Conservation (phyloP, 2,797 vertebrate species). For the Myoxocephalus aenaeus region DNA sequence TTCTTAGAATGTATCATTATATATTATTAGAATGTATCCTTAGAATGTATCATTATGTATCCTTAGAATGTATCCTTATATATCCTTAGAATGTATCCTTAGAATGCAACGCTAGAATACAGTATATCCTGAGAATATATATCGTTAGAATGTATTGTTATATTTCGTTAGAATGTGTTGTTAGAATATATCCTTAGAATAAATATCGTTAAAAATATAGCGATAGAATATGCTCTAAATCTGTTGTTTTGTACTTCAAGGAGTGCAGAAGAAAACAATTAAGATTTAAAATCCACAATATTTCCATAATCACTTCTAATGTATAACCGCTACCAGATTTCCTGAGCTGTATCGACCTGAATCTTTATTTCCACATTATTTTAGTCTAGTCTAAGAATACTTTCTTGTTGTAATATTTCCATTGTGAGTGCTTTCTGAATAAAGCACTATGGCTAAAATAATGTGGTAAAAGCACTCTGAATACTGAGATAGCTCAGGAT, state of each 20-base stretch:
- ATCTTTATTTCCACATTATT: neutral
- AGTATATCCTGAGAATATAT: too few species aligned
- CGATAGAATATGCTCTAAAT: too few species aligned
- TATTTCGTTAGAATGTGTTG: too few species aligned
- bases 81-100: too few species aligned
- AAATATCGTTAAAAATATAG: too few species aligned
- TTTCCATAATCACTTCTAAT: neutral
- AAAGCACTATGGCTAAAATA: conserved; percentile 10
- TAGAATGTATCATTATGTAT: too few species aligned
- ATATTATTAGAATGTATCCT: too few species aligned
- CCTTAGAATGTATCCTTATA: too few species aligned
- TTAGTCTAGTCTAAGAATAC: neutral
- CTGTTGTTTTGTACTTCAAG: neutral
- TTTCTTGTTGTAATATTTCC: neutral
- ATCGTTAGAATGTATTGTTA: too few species aligned
- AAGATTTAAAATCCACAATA: neutral
- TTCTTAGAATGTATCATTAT: too few species aligned
- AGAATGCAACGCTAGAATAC: too few species aligned
- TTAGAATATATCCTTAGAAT: too few species aligned
- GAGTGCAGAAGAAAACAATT: neutral
- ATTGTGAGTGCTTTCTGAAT: conserved; percentile 11
- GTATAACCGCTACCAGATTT: neutral
- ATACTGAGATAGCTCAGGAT: neutral
- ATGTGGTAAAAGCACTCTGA: neutral
- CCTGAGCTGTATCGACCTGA: neutral